Evolutionary conservation across 2,113 vertebrate genomes (phyloP).

Genomic region (Caracal caracal): DNA sequence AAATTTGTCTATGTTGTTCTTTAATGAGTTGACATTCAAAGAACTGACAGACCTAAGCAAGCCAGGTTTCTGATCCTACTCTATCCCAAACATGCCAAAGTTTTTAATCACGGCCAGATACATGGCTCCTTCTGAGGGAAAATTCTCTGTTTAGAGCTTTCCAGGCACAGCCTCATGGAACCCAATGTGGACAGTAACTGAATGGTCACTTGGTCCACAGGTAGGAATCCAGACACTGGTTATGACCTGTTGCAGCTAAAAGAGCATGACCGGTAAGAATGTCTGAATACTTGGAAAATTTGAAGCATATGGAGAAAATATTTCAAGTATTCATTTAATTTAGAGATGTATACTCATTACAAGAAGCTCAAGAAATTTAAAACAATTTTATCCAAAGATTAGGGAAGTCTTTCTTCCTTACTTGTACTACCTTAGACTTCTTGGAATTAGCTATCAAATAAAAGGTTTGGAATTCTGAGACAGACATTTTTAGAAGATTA

Average conservation of each 20-base stretch:
- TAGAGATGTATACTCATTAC: not conserved
- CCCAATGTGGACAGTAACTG: not conserved
- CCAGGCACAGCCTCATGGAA: not conserved
- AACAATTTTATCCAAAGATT: not conserved
- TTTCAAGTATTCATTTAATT: conserved; percentile 34
- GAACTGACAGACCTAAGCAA: not conserved
- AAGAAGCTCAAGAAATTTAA: conserved; percentile 5
- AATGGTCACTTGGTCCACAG: conserved; percentile 3
- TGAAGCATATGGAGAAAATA: conserved; percentile 51
- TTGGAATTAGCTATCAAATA: not conserved
- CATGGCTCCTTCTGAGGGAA: not conserved
- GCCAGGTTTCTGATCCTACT: not conserved
- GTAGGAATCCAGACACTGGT: not conserved
- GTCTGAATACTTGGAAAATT: conserved; percentile 53
- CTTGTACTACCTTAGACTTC: not conserved
- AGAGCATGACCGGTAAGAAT: not conserved
- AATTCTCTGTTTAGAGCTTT: not conserved
- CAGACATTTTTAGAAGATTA: not conserved
- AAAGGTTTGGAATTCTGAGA: not conserved
- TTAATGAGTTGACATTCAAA: conserved; percentile 41
- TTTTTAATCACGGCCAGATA: not conserved
- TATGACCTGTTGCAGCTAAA: not conserved
- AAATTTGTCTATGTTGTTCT: not conserved
- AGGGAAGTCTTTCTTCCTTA: not conserved
- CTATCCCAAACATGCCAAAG: not conserved